Evolutionary conservation across 1,140 invertebrate species (phyloP).

Genomic region (Nylanderia fulva): DNA sequence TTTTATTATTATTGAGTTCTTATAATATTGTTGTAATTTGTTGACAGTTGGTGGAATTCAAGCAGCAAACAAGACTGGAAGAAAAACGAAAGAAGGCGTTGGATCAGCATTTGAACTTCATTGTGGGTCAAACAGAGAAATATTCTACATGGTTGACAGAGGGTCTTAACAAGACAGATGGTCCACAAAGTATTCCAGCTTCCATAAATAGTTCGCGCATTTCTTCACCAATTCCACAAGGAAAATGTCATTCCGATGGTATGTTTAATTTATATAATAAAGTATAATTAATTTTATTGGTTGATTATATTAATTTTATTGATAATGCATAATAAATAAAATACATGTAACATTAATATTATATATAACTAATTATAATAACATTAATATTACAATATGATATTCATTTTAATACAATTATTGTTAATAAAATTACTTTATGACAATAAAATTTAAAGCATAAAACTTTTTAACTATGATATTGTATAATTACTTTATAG

Average conservation of each 20-base stretch:
- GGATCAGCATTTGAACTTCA: conserved; percentile 98
- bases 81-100: conserved; percentile 98
- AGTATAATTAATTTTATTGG: background rate
- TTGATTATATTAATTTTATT: conserved; percentile 1
- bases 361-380: background rate
- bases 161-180: conserved; percentile 90
- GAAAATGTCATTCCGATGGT: conserved; percentile 85
- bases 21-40: conserved; percentile 3
- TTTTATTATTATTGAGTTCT: background rate
- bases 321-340: background rate
- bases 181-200: conserved; percentile 82
- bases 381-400: background rate
- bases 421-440: background rate
- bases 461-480: background rate
- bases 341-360: background rate
- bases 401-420: background rate
- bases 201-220: conserved; percentile 86
- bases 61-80: conserved; percentile 96
- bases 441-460: background rate
- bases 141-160: conserved; percentile 96
- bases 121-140: conserved; percentile 99
- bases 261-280: conserved; percentile 53
- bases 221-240: conserved; percentile 81
- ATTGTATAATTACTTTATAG: background rate
- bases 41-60: conserved; percentile 95